Base-by-base conservation (phyloP, 2,888 invertebrate species). In the Apotomis turbidana region DNA sequence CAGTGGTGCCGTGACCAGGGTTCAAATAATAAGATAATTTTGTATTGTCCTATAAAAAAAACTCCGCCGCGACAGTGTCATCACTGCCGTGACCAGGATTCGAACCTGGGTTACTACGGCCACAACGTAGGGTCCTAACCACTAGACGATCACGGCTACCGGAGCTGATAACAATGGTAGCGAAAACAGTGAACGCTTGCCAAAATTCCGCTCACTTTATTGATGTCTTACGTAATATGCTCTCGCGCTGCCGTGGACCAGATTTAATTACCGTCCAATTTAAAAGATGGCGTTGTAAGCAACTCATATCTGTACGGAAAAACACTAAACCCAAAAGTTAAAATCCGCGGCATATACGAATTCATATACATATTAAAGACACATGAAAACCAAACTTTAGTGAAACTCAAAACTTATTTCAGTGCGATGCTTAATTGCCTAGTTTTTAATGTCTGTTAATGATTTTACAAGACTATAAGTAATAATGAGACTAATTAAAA, bases 11-110 rank as follows among this genome's bases (percentile, higher is more conserved):
- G 49, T 4, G 9, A 49, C 49, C 49, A 49, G 10, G 49, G 10
- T 49, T 49, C 44, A 8, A 44, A 44, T 8, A 6, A 44, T 44
- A 6, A 6, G 6, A 44, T 8, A 0, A 44, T 44, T 27, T 27
- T 27, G 27, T 27, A 27, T 27, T 27, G 27, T 27, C 27, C 27
- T 27, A 27, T 27, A 27, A 27, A 27, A 27, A 27, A 27, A 27
- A 67, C 81, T 79, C 81, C 82, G 69, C 83, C 80, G 77, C 13
- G 80, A 83, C 81, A 85, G 83, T 83, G 80, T 70, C 57, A 74
- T 27, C 89, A 90, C 90, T 95, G 95, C 95, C 95, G 95, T 95
- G 94, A 95, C 95, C 95, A 95, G 95, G 95, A 95, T 94, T 94
- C 94, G 94, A 95, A 95, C 94, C 95, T 94, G 94, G 94, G 94